Percentiles rank a stretch among this genome's conserved stretches.
Conservation (phyloP, 2,797 vertebrate genomes). For the Emydoidea blandingii region DNA sequence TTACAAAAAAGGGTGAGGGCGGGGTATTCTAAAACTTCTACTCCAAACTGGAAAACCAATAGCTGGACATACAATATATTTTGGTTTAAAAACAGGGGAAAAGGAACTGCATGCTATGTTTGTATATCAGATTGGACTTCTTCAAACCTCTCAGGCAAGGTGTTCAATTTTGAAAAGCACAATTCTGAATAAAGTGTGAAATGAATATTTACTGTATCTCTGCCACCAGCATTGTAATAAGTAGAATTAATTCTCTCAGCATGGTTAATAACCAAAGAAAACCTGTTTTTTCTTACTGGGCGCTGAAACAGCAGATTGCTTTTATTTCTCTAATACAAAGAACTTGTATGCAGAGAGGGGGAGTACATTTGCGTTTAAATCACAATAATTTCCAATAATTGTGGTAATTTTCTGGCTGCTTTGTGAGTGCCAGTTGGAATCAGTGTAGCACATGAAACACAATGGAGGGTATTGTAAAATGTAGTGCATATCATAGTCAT, state of each 20-base stretch:
- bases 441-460: constrained; percentile 45
- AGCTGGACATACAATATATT: neutral
- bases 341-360: constrained; percentile 52
- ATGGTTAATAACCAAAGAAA: constrained; percentile 10
- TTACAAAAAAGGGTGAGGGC: neutral
- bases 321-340: constrained; percentile 58
- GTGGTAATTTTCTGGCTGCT: constrained; percentile 72
- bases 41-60: neutral
- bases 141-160: neutral
- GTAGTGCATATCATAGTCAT: constrained; percentile 54
- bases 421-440: constrained; percentile 55
- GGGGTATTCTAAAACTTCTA: neutral
- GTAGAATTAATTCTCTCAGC: constrained; percentile 18
- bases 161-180: neutral
- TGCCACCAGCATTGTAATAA: neutral
- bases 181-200: neutral
- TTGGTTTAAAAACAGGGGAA: neutral
- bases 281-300: constrained; percentile 20
- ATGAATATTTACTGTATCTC: neutral
- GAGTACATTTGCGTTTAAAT: constrained; percentile 64
- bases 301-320: constrained; percentile 57
- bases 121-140: neutral
- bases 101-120: neutral
- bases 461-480: constrained; percentile 66
- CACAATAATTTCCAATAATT: constrained; percentile 76